Evolutionary conservation across 2,113 vertebrate genomes (phyloP), one percentile per base, ranked within the genome.

Genomic region (Microtus pennsylvanicus): DNA sequence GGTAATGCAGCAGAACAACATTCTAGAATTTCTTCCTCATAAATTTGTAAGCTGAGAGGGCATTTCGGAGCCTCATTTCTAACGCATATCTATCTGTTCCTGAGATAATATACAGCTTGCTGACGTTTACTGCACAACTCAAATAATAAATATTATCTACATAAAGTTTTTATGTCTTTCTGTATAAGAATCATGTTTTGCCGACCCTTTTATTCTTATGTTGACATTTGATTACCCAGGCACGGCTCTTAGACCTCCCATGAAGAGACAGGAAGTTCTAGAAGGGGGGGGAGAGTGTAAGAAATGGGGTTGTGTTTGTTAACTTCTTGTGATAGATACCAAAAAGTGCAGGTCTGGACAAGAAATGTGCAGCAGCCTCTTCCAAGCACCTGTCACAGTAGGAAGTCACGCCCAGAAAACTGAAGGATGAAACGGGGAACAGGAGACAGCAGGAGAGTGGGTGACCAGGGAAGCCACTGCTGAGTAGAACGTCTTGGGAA

Each of bases 71-170:
- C 5, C 58, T 88, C 19, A 7, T 65, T 90, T 52, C 30, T 33
- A 45, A 87, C 33, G 91, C 69, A 87, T 89, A 61, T 61, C 50
- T 94, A 52, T 61, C 58, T 94, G 5, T 30, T 81, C 65, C 86
- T 90, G 55, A 65, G 58, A 82, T 75, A 45, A 82, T 61, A 47
- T 35, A 52, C 42, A 86, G 82, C 65, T 76, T 38, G 0, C 10
- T 96, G 87, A 30, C 28, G 80, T 94, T 45, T 94, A 88, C 45
- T 92, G 81, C 76, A 86, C 89, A 88, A 88, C 63, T 86, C 42
- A 92, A 85, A 76, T 89, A 90, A 80, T 83, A 96, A 96, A 80
- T 81, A 92, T 42, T 76, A 63, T 78, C 80, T 92, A 93, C 58
- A 75, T 63, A 72, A 30, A 38, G 12, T 82, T 63, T 90, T 93